A percentile compares a stretch with the other conserved stretches of the same genome.
Evolutionary conservation across 2,888 invertebrate genomes (phyloP).

Genomic region (Agelastica alni): DNA sequence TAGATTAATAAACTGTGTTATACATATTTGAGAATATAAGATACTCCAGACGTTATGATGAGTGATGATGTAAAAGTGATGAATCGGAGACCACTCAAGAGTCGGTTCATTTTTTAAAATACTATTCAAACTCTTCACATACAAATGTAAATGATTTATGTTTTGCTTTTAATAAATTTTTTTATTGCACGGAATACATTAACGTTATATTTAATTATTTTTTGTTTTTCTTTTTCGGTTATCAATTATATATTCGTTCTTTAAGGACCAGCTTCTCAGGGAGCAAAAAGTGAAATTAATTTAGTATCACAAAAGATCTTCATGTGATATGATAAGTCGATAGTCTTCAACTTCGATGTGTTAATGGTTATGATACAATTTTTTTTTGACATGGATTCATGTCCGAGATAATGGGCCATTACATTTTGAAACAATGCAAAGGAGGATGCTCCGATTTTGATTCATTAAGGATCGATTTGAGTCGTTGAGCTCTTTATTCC

Average conservation of each 20-base stretch:
- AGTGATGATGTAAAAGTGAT: constrained; percentile 5
- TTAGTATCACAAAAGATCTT: constrained; percentile 20
- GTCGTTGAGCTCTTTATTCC: no score
- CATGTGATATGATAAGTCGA: constrained; percentile 19
- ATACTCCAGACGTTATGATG: no score
- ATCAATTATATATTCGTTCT: constrained; percentile 21
- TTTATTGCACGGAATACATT: constrained; percentile 41
- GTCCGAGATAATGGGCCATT: constrained; percentile 5
- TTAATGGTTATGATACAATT: constrained; percentile 22
- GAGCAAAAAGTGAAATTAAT: constrained; percentile 22
- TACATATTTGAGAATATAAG: no score
- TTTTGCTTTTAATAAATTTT: constrained; percentile 38
- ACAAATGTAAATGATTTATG: constrained; percentile 39
- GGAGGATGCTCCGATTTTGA: no score
- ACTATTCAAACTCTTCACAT: constrained; percentile 12
- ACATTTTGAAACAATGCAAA: no score
- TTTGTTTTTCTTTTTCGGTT: constrained; percentile 20
- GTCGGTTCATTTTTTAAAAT: constrained; percentile 10
- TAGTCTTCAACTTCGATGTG: constrained; percentile 9
- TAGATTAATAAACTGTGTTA: no score
- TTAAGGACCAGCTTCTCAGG: constrained; percentile 6
- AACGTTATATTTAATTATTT: no score
- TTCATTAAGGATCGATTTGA: no score
- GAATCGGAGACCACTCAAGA: constrained; percentile 5
- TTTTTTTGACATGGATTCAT: constrained; percentile 14